Evolutionary conservation across 2,113 vertebrate species (phyloP), one percentile per base, ranked within the genome.

Genomic region (Ameiurus melas): DNA sequence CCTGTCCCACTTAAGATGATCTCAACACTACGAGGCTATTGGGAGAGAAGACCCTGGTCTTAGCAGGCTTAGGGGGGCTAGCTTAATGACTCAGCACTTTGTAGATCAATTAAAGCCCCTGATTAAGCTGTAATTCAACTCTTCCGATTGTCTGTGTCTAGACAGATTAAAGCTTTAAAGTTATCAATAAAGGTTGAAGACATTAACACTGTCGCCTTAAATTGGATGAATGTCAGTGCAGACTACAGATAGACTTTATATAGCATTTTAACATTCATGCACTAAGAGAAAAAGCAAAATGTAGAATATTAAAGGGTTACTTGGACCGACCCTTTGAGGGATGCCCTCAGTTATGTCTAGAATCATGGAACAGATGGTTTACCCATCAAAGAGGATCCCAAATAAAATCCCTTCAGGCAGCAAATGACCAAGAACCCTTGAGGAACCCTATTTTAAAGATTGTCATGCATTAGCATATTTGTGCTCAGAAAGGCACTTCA

Each of bases 91-190:
- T 91, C 87, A 13, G 88, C 8, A 89, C 90, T 92, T 92, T 92
- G 92, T 89, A 83, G 75, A 93, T 91, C 90, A 91, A 93, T 92
- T 93, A 92, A 92, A 93, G 90, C 87, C 83, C 91, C 88, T 91
- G 90, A 94, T 93, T 93, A 91, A 93, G 93, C 92, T 90, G 91
- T 92, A 89, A 92, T 90, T 90, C 82, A 19, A 87, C 90, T 93
- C 90, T 85, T 93, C 92, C 88, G 85, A 75, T 70, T 47, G 33
- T 55, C 33, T 55, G 10, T 8, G 36, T 83, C 64, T 27, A 30
- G 55, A 87, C 68, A 53, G 53, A 55, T 73, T 73, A 58, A 70
- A 87, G 80, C 79, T 83, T 83, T 70, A 53, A 71, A 22, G 55
- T 51, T 60, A 75, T 83, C 55, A 22, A 66, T 83, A 75, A 62